Conservation (phyloP, 2,888 invertebrate species). For the Mylabris sibirica region DNA sequence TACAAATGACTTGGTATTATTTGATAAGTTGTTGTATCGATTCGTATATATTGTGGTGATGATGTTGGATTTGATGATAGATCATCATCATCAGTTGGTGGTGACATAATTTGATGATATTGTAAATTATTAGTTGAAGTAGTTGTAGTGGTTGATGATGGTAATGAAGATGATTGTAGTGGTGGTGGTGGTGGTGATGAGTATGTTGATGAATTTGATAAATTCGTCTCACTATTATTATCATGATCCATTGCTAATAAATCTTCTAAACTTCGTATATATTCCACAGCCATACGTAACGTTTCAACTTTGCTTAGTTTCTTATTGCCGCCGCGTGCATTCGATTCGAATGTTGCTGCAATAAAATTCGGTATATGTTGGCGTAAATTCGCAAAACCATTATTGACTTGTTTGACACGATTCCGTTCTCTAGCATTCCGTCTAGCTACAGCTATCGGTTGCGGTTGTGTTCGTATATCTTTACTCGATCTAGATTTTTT, state of each 20-base stretch:
- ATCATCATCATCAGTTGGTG: slow-evolving; percentile 65
- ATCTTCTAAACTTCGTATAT: slow-evolving; percentile 82
- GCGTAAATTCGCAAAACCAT: slow-evolving; percentile 86
- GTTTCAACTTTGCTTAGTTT: slow-evolving; percentile 91
- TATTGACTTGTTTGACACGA: slow-evolving; percentile 91
- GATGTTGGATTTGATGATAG: slow-evolving; percentile 63
- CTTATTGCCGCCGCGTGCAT: slow-evolving; percentile 74
- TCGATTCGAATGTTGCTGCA: slow-evolving; percentile 72
- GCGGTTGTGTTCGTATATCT: slow-evolving; percentile 62
- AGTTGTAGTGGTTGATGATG: background rate
- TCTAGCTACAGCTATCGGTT: slow-evolving; percentile 83
- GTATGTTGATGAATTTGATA: slow-evolving; percentile 32
- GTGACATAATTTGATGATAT: slow-evolving; percentile 53
- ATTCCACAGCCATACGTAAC: slow-evolving; percentile 88
- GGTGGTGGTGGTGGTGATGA: slow-evolving; percentile 52
- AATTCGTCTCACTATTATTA: slow-evolving; percentile 55
- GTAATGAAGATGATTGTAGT: background rate
- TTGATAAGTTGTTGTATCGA: slow-evolving; percentile 69
- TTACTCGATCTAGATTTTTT: slow-evolving; percentile 56
- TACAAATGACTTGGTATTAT: slow-evolving; percentile 68
- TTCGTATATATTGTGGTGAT: slow-evolving; percentile 67
- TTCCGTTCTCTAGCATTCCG: slow-evolving; percentile 93
- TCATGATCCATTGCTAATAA: slow-evolving; percentile 71
- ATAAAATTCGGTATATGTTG: slow-evolving; percentile 87
- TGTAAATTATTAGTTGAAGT: background rate